Percentiles rank a stretch among this genome's conserved stretches.
Evolutionary conservation across 2,797 vertebrate genomes (phyloP).

Genomic region (Sebastes itinus): DNA sequence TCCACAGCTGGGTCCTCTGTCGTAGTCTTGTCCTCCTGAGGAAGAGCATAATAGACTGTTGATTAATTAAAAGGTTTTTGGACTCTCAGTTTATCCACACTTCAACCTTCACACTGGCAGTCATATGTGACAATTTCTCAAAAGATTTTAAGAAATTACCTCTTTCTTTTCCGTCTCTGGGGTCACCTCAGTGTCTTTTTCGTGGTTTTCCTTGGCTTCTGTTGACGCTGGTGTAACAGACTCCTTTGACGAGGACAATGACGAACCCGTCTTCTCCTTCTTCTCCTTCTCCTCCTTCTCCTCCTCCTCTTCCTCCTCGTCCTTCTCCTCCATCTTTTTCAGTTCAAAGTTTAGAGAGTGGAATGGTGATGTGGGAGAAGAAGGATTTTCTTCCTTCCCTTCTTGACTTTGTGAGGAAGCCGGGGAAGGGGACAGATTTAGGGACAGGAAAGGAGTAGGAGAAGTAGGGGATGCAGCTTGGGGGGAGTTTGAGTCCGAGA

Average conservation of each 20-base stretch:
- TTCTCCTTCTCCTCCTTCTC: not conserved
- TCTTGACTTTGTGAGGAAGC: slow-evolving; percentile 68
- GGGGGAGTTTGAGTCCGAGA: slow-evolving; percentile 66
- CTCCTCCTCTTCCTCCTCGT: slow-evolving; percentile 28
- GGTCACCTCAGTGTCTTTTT: slow-evolving; percentile 28
- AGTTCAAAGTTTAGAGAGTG: slow-evolving; percentile 68
- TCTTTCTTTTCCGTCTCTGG: slow-evolving; percentile 34
- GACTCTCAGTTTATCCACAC: not conserved
- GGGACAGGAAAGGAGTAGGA: slow-evolving; percentile 70
- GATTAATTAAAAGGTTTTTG: not conserved
- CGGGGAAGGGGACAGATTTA: slow-evolving; percentile 78
- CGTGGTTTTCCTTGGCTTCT: slow-evolving; percentile 50
- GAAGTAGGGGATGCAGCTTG: slow-evolving; percentile 59
- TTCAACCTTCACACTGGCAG: not conserved
- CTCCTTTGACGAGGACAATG: slow-evolving; percentile 18
- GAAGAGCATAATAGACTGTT: slow-evolving; percentile 9
- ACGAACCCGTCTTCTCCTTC: slow-evolving; percentile 30
- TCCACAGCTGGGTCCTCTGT: slow-evolving; percentile 35
- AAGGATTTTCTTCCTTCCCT: slow-evolving; percentile 47
- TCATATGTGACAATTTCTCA: not conserved
- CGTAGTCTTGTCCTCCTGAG: slow-evolving; percentile 52
- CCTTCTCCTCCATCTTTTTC: slow-evolving; percentile 63
- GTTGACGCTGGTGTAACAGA: slow-evolving; percentile 12
- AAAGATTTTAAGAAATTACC: slow-evolving; percentile 39
- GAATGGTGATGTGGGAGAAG: slow-evolving; percentile 67